A percentile compares a stretch with the other conserved stretches of the same genome.
Conservation (phyloP, 2,113 vertebrate species). For the Limnothrissa miodon region DNA sequence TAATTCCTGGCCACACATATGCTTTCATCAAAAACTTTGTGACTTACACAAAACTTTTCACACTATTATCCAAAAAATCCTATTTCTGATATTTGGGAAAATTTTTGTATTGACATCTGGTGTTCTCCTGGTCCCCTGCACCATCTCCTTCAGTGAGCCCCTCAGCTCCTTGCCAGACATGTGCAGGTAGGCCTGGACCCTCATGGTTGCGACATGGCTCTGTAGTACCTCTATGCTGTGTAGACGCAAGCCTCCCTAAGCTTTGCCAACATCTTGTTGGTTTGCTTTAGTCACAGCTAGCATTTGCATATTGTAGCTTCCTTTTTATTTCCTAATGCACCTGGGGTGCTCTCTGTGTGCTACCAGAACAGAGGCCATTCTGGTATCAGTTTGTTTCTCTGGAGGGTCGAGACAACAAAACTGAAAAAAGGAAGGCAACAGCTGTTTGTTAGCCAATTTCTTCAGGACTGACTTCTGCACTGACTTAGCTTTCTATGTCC, state of each 20-base stretch:
- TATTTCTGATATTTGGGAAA: not conserved
- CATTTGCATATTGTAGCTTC: not conserved
- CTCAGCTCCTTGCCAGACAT: slow-evolving; percentile 62
- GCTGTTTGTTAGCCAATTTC: not conserved
- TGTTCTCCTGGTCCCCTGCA: slow-evolving; percentile 10
- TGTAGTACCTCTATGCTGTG: slow-evolving; percentile 19
- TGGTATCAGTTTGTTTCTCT: slow-evolving; percentile 1
- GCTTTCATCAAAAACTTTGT: not conserved
- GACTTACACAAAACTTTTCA: slow-evolving; percentile 1
- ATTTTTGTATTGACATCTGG: not conserved
- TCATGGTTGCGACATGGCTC: not conserved
- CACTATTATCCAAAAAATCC: not conserved
- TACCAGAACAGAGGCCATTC: not conserved
- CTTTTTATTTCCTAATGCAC: not conserved
- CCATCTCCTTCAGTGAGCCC: slow-evolving; percentile 52
- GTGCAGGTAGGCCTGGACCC: slow-evolving; percentile 71
- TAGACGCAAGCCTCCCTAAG: not conserved
- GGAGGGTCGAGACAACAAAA: not conserved
- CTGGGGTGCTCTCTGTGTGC: not conserved
- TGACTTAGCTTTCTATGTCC: not conserved
- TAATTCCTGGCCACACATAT: not conserved
- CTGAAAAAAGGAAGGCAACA: not conserved
- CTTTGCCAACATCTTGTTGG: not conserved
- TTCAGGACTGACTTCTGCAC: not conserved
- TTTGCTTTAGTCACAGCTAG: not conserved